Evolutionary conservation across 2,113 vertebrate genomes (phyloP).

Genomic region (Oplegnathus fasciatus): DNA sequence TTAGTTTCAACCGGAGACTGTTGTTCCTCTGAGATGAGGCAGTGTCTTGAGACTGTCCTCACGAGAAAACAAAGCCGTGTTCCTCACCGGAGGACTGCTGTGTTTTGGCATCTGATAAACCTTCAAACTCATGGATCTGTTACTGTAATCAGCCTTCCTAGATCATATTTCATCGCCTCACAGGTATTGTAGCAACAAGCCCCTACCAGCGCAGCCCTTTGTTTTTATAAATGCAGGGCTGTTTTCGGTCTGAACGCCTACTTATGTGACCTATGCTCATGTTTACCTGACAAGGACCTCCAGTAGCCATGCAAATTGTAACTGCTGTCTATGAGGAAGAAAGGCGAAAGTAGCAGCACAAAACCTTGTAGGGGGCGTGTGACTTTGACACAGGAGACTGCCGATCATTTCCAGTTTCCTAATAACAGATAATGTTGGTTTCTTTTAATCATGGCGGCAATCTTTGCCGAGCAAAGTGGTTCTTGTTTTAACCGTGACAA

Average conservation of each 20-base stretch:
- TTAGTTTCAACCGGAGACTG: slow-evolving; percentile 9
- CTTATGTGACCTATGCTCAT: not conserved
- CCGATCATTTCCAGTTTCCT: not conserved
- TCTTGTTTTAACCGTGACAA: not conserved
- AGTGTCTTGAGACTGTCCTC: not conserved
- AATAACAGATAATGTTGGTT: not conserved
- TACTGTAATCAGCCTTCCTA: not conserved
- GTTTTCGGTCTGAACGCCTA: not conserved
- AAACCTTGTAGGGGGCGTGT: not conserved
- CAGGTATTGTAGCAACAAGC: not conserved
- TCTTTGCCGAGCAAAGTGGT: not conserved
- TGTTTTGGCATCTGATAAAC: too few relatives aligned
- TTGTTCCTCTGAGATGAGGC: not conserved
- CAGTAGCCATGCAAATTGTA: not conserved
- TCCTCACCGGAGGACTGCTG: too few relatives aligned
- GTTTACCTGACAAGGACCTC: not conserved
- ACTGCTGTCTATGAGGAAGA: not conserved
- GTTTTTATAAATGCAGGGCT: not conserved
- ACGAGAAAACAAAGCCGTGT: not conserved
- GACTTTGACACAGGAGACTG: too few relatives aligned
- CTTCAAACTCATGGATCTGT: not conserved
- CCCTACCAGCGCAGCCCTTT: not conserved
- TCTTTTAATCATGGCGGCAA: not conserved
- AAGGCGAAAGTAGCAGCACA: not conserved
- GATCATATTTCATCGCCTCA: not conserved